Evolutionary conservation across 2,888 invertebrate species (phyloP), one percentile per base, ranked within the genome.

Genomic region (Cryptus armator): DNA sequence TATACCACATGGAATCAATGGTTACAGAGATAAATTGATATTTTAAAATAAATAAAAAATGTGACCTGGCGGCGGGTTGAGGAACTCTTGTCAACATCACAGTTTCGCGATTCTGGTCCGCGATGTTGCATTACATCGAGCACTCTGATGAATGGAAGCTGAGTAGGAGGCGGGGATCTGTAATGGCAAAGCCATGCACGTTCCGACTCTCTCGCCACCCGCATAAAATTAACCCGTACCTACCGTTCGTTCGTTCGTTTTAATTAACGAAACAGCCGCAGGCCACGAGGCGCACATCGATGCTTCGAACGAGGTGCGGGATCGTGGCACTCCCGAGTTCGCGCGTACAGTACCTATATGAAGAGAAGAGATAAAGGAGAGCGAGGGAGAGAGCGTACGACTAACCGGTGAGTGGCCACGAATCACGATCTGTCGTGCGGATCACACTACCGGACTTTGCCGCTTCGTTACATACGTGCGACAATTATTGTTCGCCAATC

Each of bases 171-270:
- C 6, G 37, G 81, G 74, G 74, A 83, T 88, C 90, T 88, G 90
- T 92, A 93, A 93, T 93, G 93, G 92, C 92, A 93, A 93, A 93
- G 90, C 91, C 92, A 91, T 93, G 93, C 92, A 92, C 89, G 90
- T 89, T 87, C 79, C 88, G 88, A 86, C 90, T 92, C 90, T 90
- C 89, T 91, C 89, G 89, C 89, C 91, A 91, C 90, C 91, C 92
- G 93, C 93, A 93, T 93, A 92, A 93, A 93, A 93, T 93, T 93
- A 93, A 93, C 92, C 91, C 90, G 91, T 91, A 89, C 90, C 90
- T 87, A 87, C 87, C 90, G 90, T 88, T 87, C 90, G 90, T 88
- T 87, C 82, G 90, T 91, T 91, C 91, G 90, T 92, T 93, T 93
- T 92, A 93, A 93, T 93, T 93, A 93, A 93, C 92, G 92, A 92